Base-by-base conservation (phyloP, 2,113 vertebrate species). In the Phylloscopus trochiloides region DNA sequence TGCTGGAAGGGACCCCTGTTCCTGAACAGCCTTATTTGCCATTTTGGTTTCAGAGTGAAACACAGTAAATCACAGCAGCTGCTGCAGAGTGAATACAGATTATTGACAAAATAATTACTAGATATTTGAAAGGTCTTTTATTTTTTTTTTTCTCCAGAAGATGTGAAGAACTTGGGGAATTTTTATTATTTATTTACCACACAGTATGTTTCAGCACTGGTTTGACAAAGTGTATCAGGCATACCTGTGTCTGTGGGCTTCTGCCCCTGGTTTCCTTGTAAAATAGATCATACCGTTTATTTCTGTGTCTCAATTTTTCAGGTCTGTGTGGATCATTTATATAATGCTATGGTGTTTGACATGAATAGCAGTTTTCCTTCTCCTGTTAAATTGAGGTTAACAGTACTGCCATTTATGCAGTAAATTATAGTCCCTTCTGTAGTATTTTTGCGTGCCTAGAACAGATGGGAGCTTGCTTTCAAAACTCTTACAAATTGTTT, bases 401-500 rank as follows among this genome's bases (percentile, higher is more conserved):
- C 57, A 78, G 40, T 75, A 67, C 73, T 75, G 42, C 73, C 61
- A 50, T 91, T 94, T 94, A 65, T 38, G 17, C 65, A 75, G 57
- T 91, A 86, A 96, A 87, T 95, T 91, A 65, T 34, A 92, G 80
- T 75, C 52, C 54, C 29, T 87, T 94, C 85, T 55, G 36, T 54
- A 84, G 62, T 38, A 65, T 84, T 90, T 91, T 45, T 81, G 29
- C 74, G 45, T 65, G 67, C 72, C 61, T 73, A 65, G 86, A 96
- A 57, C 89, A 96, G 91, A 95, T 87, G 77, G 92, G 65, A 67
- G 32, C 52, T 52, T 72, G 80, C 65, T 91, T 95, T 89, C 84
- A 59, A 63, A 96, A 87, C 43, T 78, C 68, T 61, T 89, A 86
- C 57, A 92, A 85, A 91, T 95, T 71, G 76, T 92, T 95, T 96